Percentiles rank a stretch among this genome's conserved stretches.
Evolutionary conservation across 2,888 invertebrate species (phyloP).

Genomic region (Auanema sp.): DNA sequence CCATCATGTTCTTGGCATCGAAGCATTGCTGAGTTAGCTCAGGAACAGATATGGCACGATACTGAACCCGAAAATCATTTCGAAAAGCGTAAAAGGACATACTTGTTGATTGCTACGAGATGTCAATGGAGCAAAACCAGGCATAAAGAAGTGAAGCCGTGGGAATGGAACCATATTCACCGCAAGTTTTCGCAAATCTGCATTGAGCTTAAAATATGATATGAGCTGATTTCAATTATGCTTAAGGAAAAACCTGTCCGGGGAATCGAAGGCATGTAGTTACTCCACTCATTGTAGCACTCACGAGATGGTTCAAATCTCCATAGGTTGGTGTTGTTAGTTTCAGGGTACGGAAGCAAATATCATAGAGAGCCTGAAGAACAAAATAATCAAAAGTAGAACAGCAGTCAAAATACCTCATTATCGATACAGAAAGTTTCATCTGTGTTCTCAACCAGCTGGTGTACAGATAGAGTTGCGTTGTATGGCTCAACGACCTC

Average conservation of each 20-base stretch:
- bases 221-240: constrained; percentile 65
- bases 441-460: constrained; percentile 65
- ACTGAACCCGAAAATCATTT: constrained; percentile 30
- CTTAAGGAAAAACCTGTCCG: constrained; percentile 68
- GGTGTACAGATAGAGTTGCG: constrained; percentile 70
- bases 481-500: constrained; percentile 76
- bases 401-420: constrained; percentile 63
- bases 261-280: constrained; percentile 78
- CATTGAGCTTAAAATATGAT: constrained; percentile 79
- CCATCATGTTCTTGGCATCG: constrained; percentile 69
- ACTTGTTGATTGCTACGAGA: constrained; percentile 69
- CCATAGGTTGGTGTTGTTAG: constrained; percentile 80
- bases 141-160: constrained; percentile 72
- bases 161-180: constrained; percentile 94
- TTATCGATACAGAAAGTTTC: constrained; percentile 70
- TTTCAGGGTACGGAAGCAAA: constrained; percentile 71
- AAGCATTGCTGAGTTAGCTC: constrained; percentile 76
- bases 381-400: no score
- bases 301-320: constrained; percentile 67
- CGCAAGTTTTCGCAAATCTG: constrained; percentile 77
- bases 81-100: no score
- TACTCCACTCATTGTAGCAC: constrained; percentile 68
- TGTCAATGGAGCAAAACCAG: constrained; percentile 64
- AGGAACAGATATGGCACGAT: constrained; percentile 70
- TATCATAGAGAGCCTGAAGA: constrained; percentile 68